Evolutionary conservation across 2,113 vertebrate genomes (phyloP).

Genomic region (Macrotus californicus): DNA sequence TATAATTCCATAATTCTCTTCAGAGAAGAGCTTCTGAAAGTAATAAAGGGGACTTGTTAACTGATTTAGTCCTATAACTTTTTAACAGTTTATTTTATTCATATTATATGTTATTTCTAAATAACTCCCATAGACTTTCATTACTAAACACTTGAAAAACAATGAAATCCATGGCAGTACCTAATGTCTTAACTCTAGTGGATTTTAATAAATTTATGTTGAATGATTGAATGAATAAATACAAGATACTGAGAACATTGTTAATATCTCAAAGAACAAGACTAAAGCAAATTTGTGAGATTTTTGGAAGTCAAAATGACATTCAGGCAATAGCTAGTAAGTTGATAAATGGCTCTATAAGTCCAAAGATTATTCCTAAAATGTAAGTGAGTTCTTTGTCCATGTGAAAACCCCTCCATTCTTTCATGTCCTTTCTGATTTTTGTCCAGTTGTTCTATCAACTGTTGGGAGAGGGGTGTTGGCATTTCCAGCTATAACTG

Average conservation of each 20-base stretch:
- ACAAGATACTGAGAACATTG: background rate
- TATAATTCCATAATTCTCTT: background rate
- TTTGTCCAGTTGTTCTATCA: background rate
- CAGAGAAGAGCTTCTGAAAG: slow-evolving; percentile 4
- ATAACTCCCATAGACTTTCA: background rate
- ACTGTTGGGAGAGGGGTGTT: background rate
- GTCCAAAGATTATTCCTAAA: slow-evolving; percentile 6
- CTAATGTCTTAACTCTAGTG: background rate
- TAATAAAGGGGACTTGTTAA: background rate
- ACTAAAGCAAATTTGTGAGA: slow-evolving; percentile 19
- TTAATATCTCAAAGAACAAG: slow-evolving; percentile 28
- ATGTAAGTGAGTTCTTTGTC: background rate
- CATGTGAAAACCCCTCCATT: background rate
- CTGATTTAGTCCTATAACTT: background rate
- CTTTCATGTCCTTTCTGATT: background rate
- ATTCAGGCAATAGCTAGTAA: background rate
- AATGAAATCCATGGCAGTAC: background rate
- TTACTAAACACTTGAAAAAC: slow-evolving; percentile 40
- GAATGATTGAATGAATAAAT: background rate
- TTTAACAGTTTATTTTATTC: slow-evolving; percentile 33
- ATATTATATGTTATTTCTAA: background rate
- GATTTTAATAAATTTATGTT: background rate
- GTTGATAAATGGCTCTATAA: background rate
- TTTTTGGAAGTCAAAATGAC: background rate
- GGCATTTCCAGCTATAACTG: background rate